Percentiles rank a stretch among this genome's conserved stretches.
These are phyloP conservation scores for Branchipolynoe longqiensis DNA, from an alignment of 2,888 invertebrate species.

Conservation along the genomic window DNA sequence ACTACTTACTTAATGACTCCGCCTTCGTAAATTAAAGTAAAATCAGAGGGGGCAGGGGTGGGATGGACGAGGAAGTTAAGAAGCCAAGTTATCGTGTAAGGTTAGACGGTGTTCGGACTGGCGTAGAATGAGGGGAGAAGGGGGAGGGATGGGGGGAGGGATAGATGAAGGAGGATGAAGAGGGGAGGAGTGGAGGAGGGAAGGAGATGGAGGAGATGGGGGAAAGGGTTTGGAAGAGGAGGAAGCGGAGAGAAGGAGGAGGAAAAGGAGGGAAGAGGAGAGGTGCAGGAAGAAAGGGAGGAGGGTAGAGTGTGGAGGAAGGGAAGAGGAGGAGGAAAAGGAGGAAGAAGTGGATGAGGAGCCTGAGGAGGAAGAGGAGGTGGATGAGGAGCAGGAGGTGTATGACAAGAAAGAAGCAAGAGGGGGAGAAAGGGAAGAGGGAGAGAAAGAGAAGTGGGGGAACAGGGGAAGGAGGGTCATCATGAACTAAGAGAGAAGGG, in stretches of 20 bases:
- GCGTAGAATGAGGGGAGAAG: neutral
- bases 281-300: neutral
- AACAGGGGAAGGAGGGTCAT: neutral
- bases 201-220: neutral
- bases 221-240: neutral
- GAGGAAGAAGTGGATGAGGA: neutral
- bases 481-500: no score
- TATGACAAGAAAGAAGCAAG: neutral
- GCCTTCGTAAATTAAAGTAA: neutral
- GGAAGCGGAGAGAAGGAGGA: neutral
- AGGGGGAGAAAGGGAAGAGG: neutral
- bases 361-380: neutral
- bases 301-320: neutral
- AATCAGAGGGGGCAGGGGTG: neutral
- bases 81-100: neutral
- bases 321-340: neutral
- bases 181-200: neutral
- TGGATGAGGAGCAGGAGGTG: neutral
- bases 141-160: neutral
- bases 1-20: no score
- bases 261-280: neutral
- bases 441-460: neutral
- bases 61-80: neutral
- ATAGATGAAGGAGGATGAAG: neutral
- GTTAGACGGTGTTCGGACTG: no score